A percentile compares a stretch with the other conserved stretches of the same genome.
Evolutionary conservation across 2,797 vertebrate genomes (phyloP).

Genomic region (Myotis daubentonii): DNA sequence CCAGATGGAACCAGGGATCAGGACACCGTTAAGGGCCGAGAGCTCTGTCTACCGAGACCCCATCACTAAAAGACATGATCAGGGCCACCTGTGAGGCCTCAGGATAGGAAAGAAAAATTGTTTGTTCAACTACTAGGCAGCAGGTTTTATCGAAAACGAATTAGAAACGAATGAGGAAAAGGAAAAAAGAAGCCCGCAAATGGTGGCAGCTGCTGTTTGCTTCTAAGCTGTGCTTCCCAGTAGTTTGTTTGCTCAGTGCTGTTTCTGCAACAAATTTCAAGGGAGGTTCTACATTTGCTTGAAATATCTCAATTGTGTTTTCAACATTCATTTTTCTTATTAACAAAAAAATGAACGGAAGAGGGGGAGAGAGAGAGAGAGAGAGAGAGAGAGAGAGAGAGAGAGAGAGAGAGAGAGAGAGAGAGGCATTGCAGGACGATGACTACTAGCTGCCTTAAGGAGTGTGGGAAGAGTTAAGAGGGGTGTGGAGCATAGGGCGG

Average conservation of each 20-base stretch:
- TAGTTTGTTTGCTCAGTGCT: constrained; percentile 78
- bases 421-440: not conserved
- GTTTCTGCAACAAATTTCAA: constrained; percentile 78
- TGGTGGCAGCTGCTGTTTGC: constrained; percentile 81
- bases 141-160: constrained; percentile 57
- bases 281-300: constrained; percentile 79
- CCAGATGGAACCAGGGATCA: not conserved
- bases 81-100: not conserved
- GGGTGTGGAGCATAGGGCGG: too few species aligned
- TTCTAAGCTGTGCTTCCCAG: constrained; percentile 75
- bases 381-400: not conserved
- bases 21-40: accelerated
- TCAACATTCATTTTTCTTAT: constrained; percentile 74
- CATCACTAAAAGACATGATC: not conserved
- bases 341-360: constrained; percentile 53
- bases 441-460: not conserved
- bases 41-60: not conserved
- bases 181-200: not conserved
- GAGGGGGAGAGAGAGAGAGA: too few species aligned
- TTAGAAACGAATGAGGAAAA: constrained; percentile 60
- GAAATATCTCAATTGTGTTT: constrained; percentile 78
- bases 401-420: constrained; percentile 37
- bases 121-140: constrained; percentile 7
- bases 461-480: not conserved
- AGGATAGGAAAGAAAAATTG: not conserved